These are phyloP conservation scores for Euwallacea similis DNA, from an alignment of 1,140 invertebrate genomes.

Conservation along the genomic window DNA sequence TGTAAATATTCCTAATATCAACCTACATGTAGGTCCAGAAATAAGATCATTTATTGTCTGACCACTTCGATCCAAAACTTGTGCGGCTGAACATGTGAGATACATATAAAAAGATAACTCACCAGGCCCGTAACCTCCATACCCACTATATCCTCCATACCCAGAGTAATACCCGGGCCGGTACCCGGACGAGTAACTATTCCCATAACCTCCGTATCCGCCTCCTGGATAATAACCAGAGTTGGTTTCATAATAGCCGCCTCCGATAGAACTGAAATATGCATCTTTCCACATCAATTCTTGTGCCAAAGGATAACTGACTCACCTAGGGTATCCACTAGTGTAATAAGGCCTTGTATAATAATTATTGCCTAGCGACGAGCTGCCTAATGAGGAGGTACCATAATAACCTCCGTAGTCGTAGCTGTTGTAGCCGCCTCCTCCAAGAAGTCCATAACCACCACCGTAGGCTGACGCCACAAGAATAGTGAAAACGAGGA, in stretches of 20 bases:
- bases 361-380: slow-evolving; percentile 1
- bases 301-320: neutral
- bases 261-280: slow-evolving; percentile 9
- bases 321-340: slow-evolving; percentile 16
- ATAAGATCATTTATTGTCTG: neutral
- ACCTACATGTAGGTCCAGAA: neutral
- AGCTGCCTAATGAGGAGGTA: neutral
- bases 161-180: slow-evolving; percentile 15
- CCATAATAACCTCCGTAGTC: slow-evolving; percentile 19
- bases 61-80: neutral
- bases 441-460: slow-evolving; percentile 21
- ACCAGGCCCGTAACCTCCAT: slow-evolving; percentile 10
- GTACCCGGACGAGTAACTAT: neutral
- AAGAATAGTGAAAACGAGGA: neutral
- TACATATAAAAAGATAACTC: neutral
- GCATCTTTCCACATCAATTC: neutral
- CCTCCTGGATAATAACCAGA: slow-evolving; percentile 11
- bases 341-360: slow-evolving; percentile 11
- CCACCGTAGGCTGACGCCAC: slow-evolving; percentile 9
- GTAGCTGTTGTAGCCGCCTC: neutral
- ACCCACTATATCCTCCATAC: slow-evolving; percentile 4
- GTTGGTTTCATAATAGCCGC: slow-evolving; percentile 3
- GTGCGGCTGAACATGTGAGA: neutral
- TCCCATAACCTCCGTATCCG: slow-evolving; percentile 1
- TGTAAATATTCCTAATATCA: neutral